Evolutionary conservation across 2,797 vertebrate genomes (phyloP).

Genomic region (Sebastes baramenuke): DNA sequence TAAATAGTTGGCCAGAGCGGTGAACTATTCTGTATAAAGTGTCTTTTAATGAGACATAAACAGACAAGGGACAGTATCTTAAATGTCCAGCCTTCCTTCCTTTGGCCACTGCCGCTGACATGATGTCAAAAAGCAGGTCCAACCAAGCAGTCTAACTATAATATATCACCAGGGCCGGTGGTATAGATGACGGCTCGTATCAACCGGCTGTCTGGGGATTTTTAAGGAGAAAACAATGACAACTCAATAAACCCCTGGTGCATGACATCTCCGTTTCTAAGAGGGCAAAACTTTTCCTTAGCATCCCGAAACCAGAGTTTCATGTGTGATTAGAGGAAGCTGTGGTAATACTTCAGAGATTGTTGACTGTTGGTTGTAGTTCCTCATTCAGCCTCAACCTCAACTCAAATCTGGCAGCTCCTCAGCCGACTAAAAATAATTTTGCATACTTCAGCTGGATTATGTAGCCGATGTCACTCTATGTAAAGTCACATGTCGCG

Average conservation of each 20-base stretch:
- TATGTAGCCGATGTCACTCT: slow-evolving; percentile 19
- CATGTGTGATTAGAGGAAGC: slow-evolving; percentile 4
- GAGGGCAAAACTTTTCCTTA: slow-evolving; percentile 3
- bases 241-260: slow-evolving; percentile 36
- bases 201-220: slow-evolving; percentile 37
- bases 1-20: slow-evolving; percentile 53
- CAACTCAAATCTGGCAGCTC: slow-evolving; percentile 3
- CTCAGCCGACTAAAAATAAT: slow-evolving; percentile 33
- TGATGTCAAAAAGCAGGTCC: slow-evolving; percentile 31
- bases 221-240: slow-evolving; percentile 44
- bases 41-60: slow-evolving; percentile 66
- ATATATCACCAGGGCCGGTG: slow-evolving; percentile 27
- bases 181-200: slow-evolving; percentile 21
- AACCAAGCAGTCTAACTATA: slow-evolving; percentile 19
- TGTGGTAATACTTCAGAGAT: slow-evolving; percentile 2
- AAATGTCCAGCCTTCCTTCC: slow-evolving; percentile 47
- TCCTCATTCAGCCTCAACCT: slow-evolving; percentile 32
- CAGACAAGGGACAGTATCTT: slow-evolving; percentile 47
- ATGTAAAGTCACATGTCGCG: slow-evolving; percentile 5
- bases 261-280: slow-evolving; percentile 21
- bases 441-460: slow-evolving; percentile 46
- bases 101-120: slow-evolving; percentile 27
- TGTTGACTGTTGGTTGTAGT: slow-evolving; percentile 1
- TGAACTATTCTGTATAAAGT: slow-evolving; percentile 58
- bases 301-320: not conserved